phyloP scores from a whole-genome alignment of 64 coral and sea anemone genomes.

The Montipora sp. region DNA sequence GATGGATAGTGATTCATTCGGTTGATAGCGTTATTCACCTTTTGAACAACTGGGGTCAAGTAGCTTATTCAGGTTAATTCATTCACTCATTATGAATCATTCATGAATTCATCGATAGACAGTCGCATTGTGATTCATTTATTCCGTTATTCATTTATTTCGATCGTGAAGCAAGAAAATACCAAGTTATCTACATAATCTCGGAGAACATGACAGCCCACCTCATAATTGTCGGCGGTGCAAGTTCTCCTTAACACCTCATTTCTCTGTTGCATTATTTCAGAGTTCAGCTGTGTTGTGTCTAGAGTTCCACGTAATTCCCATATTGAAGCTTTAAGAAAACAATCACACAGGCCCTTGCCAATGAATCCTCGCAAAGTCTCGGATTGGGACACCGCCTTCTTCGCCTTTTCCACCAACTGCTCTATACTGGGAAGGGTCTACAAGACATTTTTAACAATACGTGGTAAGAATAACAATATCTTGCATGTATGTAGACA shows the following conservation, averaged over 20 bases:
- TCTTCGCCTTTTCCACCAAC: constrained; percentile 33
- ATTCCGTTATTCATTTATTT: not conserved
- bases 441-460: not conserved
- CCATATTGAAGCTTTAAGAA: constrained; percentile 46
- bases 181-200: not conserved
- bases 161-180: not conserved
- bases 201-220: not conserved
- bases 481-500: no score
- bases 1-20: no score
- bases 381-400: constrained; percentile 7
- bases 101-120: no score
- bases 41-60: no score
- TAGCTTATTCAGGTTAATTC: no score
- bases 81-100: no score
- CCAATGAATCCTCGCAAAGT: constrained; percentile 13
- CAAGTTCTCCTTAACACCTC: constrained; percentile 5
- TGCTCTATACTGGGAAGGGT: constrained; percentile 35
- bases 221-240: constrained; percentile 8
- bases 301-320: not conserved
- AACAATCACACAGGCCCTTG: constrained; percentile 44
- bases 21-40: no score
- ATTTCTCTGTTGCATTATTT: constrained; percentile 17
- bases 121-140: not conserved
- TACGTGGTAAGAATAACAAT: not conserved
- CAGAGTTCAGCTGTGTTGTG: not conserved